Evolutionary conservation across 1,140 invertebrate species (phyloP), one percentile per base, ranked within the genome.

Genomic region (Lucilia cuprina): DNA sequence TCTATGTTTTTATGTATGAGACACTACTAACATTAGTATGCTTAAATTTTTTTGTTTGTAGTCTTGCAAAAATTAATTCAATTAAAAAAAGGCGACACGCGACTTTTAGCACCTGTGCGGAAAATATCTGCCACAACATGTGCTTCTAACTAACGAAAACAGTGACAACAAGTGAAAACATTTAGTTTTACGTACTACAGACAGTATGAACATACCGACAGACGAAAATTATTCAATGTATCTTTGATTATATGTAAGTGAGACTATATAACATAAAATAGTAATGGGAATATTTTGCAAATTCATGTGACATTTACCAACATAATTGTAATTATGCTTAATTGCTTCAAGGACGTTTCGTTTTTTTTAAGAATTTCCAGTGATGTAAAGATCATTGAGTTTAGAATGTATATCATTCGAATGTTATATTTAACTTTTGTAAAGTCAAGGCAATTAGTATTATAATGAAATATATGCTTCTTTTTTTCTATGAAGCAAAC

Each of bases 61-160:
- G 55, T 70, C 65, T 70, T 70, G 19, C n/a, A 70, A 70, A 70
- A 70, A 70, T 70, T 70, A 70, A 70, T 70, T 70, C 65, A 70
- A 70, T 70, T 70, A 70, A 70, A 60, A 30, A 30, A 70, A 21
- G 65, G 65, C 65, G 65, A 70, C 65, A 70, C 65, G 65, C 65
- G 65, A 70, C 65, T 70, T 70, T 70, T 70, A 70, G 65, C 65
- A 70, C 65, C 65, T 70, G 65, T 70, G 65, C 65, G 65, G 65
- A 19, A 70, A 70, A 70, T 70, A 70, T 25, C 21, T 19, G n/a
- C n/a, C 55, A 70, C n/a, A 70, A 21, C 65, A 21, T 70, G n/a
- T 70, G n/a, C 19, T 70, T 70, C 14, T 60, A 60, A 60, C 55
- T 60, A 17, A n/a, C 25, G 1, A 30, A 30, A 30, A 30, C 14